Evolutionary conservation across 2,113 vertebrate genomes (phyloP), one percentile per base, ranked within the genome.

Genomic region (Natator depressus): DNA sequence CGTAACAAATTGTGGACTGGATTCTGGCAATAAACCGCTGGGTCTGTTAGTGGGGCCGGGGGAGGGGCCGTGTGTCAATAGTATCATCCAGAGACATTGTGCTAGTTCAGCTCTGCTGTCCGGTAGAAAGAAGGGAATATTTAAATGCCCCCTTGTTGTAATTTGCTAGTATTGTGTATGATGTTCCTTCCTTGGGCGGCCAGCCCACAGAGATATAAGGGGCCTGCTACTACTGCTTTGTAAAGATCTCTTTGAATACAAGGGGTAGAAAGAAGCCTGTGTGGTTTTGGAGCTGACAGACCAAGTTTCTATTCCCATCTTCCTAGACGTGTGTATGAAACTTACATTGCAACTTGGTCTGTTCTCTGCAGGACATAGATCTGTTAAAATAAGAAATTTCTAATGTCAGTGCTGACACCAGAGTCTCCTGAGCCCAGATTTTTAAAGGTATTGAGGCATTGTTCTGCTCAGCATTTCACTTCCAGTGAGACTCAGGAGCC

Each of bases 91-190:
- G 55, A 92, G 91, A 89, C 2, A 10, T 51, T 88, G 87, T 65
- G 57, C 57, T 86, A 95, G 62, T 47, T 88, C 90, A 82, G 89
- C 47, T 85, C 92, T 10, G 0, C 62, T 42, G 46, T 2, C 47
- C 80, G 84, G 92, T 83, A 88, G 83, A 75, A 95, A 96, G 78
- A 89, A 89, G 87, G 46, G 78, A 95, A 92, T 79, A 6, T 96
- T 96, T 95, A 91, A 3, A 16, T 19, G 12, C 0, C 0, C 86
- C 62, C 72, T 62, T 31, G 93, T 82, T 3, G 5, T 6, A 94
- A 27, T 69, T 82, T 35, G 94, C 31, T 5, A 80, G 27, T 49
- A 95, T 91, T 85, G 49, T 49, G 82, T 88, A 82, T 78, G 89
- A 82, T 78, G 38, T 7, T 42, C 51, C 62, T 76, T 84, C 25